These are phyloP conservation scores for Calyptomena viridis DNA, from an alignment of 2,113 vertebrate genomes.

Conservation along the genomic window DNA sequence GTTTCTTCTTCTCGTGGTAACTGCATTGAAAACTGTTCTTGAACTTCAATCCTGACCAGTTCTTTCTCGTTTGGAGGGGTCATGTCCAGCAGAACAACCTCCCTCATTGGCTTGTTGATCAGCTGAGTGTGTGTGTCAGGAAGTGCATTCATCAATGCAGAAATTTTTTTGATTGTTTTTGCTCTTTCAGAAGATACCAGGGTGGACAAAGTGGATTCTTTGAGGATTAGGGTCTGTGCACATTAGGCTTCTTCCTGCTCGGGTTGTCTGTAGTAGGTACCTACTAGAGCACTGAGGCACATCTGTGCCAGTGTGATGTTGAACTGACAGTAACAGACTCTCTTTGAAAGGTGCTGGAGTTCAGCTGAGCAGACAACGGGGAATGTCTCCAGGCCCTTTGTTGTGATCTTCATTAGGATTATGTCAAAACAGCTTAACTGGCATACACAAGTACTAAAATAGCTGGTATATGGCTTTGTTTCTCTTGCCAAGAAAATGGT, in stretches of 20 bases:
- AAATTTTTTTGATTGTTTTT: background rate
- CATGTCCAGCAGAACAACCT: background rate
- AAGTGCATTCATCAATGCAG: background rate
- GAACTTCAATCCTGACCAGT: background rate
- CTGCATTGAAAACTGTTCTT: background rate
- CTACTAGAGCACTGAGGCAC: accelerated
- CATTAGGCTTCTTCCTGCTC: background rate
- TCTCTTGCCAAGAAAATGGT: background rate
- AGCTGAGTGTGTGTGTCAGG: background rate
- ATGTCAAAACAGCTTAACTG: background rate
- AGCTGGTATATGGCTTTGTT: background rate
- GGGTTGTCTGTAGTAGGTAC: background rate
- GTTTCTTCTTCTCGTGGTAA: background rate
- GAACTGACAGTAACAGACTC: background rate
- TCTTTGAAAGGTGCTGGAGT: background rate
- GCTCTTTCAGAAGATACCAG: background rate
- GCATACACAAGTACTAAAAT: background rate
- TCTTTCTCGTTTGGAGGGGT: background rate
- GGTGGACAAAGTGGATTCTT: background rate
- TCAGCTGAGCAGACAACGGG: too few relatives aligned
- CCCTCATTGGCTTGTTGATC: background rate
- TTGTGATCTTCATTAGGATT: background rate
- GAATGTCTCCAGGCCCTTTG: too few relatives aligned
- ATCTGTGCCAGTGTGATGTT: background rate
- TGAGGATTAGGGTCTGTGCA: background rate